These are phyloP conservation scores for Mormyrops boulengeri DNA, from an alignment of 2,797 vertebrate species.

Conservation along the genomic window DNA sequence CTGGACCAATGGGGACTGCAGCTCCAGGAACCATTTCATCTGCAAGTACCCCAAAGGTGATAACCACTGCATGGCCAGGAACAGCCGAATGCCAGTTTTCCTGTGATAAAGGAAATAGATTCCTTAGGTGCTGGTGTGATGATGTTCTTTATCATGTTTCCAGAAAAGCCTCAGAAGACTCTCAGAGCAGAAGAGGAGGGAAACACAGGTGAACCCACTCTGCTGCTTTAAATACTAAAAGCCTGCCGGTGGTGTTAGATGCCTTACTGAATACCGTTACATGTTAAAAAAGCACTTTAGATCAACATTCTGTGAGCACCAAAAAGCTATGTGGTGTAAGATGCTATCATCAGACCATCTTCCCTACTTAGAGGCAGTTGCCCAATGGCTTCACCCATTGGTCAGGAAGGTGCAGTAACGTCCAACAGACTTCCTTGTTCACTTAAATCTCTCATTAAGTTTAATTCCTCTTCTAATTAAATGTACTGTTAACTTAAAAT, in stretches of 20 bases:
- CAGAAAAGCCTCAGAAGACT: neutral
- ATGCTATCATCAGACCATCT: neutral
- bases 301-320: neutral
- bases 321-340: neutral
- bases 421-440: neutral
- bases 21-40: slow-evolving; percentile 90
- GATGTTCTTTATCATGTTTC: neutral
- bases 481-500: neutral
- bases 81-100: neutral
- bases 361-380: neutral
- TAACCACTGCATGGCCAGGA: neutral
- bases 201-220: neutral
- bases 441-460: too few relatives aligned
- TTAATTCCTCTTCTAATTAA: neutral
- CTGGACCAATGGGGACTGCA: slow-evolving; percentile 89
- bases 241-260: neutral
- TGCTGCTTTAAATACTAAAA: neutral
- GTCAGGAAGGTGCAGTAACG: neutral
- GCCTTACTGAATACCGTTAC: neutral
- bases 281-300: neutral
- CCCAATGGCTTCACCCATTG: neutral
- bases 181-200: neutral
- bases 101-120: neutral
- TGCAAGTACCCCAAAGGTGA: slow-evolving; percentile 90
- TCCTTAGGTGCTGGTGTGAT: neutral